phyloP scores from a whole-genome alignment of 2,888 invertebrate species.

The Phaedon cochleariae region DNA sequence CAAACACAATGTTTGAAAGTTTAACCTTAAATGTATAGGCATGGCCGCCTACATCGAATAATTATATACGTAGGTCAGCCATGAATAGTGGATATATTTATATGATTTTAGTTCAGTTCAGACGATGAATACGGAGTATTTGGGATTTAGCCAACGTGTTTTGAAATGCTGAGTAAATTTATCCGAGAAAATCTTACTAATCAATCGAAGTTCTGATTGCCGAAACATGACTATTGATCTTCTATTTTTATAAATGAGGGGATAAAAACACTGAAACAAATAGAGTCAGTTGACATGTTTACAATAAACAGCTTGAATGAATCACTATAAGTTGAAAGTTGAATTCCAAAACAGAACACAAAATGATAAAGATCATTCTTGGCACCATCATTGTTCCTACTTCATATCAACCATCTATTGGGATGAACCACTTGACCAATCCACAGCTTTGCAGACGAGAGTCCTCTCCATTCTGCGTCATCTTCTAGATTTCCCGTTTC shows the following conservation, averaged over 20 bases:
- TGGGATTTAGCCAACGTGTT: neutral
- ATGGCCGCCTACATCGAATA: neutral
- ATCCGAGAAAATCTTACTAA: neutral
- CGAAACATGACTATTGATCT: neutral
- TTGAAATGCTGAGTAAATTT: neutral
- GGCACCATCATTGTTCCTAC: no score
- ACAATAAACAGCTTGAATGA: no score
- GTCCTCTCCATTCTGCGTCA: no score
- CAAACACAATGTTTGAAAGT: neutral
- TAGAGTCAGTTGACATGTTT: no score
- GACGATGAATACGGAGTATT: neutral
- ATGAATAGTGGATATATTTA: neutral
- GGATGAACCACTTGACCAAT: no score
- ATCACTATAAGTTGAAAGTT: no score
- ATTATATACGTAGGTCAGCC: neutral
- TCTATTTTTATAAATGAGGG: neutral
- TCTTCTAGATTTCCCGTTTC: no score
- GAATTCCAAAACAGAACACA: no score
- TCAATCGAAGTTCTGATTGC: neutral
- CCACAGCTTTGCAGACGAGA: no score
- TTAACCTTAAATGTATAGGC: neutral
- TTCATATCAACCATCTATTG: no score
- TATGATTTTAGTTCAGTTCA: neutral
- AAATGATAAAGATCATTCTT: no score
- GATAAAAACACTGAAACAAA: neutral